Evolutionary conservation across 2,797 vertebrate genomes (phyloP), one percentile per base, ranked within the genome.

Genomic region (Dendrocincla tyrannina): DNA sequence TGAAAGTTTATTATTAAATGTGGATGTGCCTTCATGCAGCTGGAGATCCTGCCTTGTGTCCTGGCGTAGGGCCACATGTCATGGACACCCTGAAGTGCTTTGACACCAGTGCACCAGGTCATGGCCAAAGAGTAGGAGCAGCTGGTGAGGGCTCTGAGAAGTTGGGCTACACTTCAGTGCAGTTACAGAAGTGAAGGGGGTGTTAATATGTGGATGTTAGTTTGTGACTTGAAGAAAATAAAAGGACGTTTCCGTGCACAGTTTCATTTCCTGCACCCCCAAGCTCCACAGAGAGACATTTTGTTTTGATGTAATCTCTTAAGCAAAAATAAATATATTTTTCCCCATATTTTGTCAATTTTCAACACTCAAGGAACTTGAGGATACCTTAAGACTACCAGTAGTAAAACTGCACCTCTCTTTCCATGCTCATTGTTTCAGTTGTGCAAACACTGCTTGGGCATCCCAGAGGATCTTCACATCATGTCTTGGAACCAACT

Each of bases 131-230:
- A 3, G 12, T 35, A 35, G 32, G 46, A 85, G 28, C 30, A 35
- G 32, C 11, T 2, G 11, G 7, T 14, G 30, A 33, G 9, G 8
- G 56, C 14, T 22, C 33, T 47, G 52, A 46, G 33, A 37, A 47
- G 2, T 5, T 30, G 72, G 41, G 42, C 23, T 69, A 27, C 10
- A 7, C 11, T 27, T 56, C 52, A 33, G 11, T 19, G 30, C 14
- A 74, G 28, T n/a, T 69, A 39, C 3, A 50, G 62, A 53, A 41
- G 13, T 33, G 56, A 49, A 46, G 9, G 3, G 10, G 1, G 4
- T 32, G 52, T 53, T 53, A 2, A 17, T 35, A 25, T 0, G 0
- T 7, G 3, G 23, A 28, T 39, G 2, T 58, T 37, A 30, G 28
- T 33, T 20, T 11, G 13, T 39, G n/a, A 32, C 22, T 55, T 66